Evolutionary conservation across 2,888 invertebrate species (phyloP), one percentile per base, ranked within the genome.

Genomic region (Atethmia centrago): DNA sequence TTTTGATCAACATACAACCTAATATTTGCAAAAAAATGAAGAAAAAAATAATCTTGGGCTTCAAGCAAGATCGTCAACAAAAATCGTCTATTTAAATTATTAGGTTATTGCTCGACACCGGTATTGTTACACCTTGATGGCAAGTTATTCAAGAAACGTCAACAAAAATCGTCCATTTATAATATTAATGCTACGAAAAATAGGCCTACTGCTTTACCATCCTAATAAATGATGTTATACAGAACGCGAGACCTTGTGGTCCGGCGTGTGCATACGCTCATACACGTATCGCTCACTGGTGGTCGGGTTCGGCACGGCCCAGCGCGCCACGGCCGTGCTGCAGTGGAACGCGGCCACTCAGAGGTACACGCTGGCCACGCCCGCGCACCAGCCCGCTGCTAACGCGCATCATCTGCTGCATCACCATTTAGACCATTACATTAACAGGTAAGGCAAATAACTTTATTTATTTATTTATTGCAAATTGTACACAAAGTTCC

Each of bases 201-300:
- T 58, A 3, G 58, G 7, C 7, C 53, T 25, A 25, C 53, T 53
- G 53, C 21, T 31, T 28, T 56, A 19, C 12, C 14, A 40, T n/a
- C n/a, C 9, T 9, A 59, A 16, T n/a, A 9, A 36, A 40, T n/a
- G 8, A 59, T 40, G n/a, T 40, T 36, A 1, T 40, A 12, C 97
- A 98, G 93, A 97, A 97, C 96, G 97, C 70, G 96, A 95, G 74
- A 87, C 89, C 12, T 81, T 96, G 5, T 96, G 96, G 94, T 91
- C 92, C 66, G 96, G 96, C 80, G 93, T 99, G 79, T 98, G 98
- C 88, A 97, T 99, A 69, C 98, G 99, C 85, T 98, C 99, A 0
- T 99, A 98, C 94, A 99, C 98, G 88, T 99, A 99, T 94, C 98
- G 98, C 82, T 98, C 98, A 92, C 96, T 99, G 71, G 97, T 99